These are phyloP conservation scores for Rhagonycha lutea DNA, from an alignment of 2,888 invertebrate species.

Conservation along the genomic window DNA sequence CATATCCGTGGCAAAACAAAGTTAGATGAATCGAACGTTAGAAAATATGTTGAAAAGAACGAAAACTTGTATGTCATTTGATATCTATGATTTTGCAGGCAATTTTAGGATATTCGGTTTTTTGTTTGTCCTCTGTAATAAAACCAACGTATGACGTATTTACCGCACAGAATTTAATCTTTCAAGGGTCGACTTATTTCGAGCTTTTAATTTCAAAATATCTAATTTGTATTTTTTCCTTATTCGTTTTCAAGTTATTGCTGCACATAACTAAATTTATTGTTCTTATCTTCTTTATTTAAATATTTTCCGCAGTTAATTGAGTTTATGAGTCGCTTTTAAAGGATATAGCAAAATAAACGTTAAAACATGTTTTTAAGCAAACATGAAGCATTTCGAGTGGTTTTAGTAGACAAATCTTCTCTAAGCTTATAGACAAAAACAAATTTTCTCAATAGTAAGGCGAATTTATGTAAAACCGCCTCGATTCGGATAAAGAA, in stretches of 20 bases:
- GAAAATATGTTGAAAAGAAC: slow-evolving; percentile 19
- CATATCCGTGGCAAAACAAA: slow-evolving; percentile 22
- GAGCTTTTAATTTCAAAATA: slow-evolving; percentile 11
- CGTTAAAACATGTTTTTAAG: neutral
- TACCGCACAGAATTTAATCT: slow-evolving; percentile 30
- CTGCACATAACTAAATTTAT: neutral
- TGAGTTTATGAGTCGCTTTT: neutral
- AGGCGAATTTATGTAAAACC: slow-evolving; percentile 27
- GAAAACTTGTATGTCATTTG: slow-evolving; percentile 35
- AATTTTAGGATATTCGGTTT: slow-evolving; percentile 37
- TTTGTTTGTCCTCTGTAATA: slow-evolving; percentile 35
- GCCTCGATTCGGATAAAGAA: slow-evolving; percentile 27
- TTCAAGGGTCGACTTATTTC: slow-evolving; percentile 27
- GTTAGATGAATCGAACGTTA: slow-evolving; percentile 28
- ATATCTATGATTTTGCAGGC: slow-evolving; percentile 46
- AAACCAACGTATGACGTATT: slow-evolving; percentile 33
- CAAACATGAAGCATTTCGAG: neutral
- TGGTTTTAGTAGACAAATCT: slow-evolving; percentile 1
- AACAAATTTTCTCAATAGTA: slow-evolving; percentile 30
- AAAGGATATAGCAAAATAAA: neutral
- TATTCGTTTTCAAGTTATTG: neutral
- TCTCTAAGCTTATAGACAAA: slow-evolving; percentile 19
- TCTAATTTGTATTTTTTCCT: neutral
- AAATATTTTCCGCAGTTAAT: neutral
- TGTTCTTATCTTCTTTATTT: neutral